Conservation (phyloP, 2,888 invertebrate species). For the Drosophila kanekoi region DNA sequence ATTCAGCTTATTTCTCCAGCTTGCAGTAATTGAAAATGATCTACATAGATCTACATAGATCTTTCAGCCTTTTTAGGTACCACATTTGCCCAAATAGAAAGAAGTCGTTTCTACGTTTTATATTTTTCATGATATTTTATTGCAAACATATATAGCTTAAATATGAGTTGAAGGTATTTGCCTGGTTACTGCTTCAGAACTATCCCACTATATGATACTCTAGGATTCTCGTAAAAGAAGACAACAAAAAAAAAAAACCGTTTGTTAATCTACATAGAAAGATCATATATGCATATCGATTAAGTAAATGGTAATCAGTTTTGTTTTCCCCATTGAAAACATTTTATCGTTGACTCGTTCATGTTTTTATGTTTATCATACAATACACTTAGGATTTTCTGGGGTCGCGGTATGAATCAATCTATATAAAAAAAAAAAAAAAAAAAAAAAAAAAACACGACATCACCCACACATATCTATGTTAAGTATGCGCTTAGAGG, state of each 20-base stretch:
- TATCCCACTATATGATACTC: conserved; percentile 71
- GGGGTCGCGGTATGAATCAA: conserved; percentile 22
- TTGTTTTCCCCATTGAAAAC: conserved; percentile 46
- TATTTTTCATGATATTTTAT: conserved; percentile 74
- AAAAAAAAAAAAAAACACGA: conserved; percentile 40
- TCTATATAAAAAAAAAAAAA: conserved; percentile 39
- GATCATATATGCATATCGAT: conserved; percentile 26
- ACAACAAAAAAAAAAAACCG: conserved; percentile 32
- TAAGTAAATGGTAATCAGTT: conserved; percentile 35
- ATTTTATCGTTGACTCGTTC: conserved; percentile 61
- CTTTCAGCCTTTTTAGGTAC: not conserved
- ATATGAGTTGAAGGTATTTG: conserved; percentile 78
- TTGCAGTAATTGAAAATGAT: no score
- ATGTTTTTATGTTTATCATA: conserved; percentile 38
- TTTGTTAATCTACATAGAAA: conserved; percentile 36
- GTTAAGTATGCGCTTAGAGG: conserved; percentile 63
- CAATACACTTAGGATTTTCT: conserved; percentile 42
- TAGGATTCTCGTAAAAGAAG: conserved; percentile 53
- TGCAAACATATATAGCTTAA: conserved; percentile 79
- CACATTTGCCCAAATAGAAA: not conserved
- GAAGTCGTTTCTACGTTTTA: conserved; percentile 13
- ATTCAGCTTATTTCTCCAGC: no score
- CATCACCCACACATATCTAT: conserved; percentile 33
- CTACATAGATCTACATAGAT: no score
- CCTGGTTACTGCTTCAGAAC: conserved; percentile 75